Percentiles rank a stretch among this genome's conserved stretches.
Conservation (phyloP, 2,888 invertebrate species). For the Plebejus melissa region DNA sequence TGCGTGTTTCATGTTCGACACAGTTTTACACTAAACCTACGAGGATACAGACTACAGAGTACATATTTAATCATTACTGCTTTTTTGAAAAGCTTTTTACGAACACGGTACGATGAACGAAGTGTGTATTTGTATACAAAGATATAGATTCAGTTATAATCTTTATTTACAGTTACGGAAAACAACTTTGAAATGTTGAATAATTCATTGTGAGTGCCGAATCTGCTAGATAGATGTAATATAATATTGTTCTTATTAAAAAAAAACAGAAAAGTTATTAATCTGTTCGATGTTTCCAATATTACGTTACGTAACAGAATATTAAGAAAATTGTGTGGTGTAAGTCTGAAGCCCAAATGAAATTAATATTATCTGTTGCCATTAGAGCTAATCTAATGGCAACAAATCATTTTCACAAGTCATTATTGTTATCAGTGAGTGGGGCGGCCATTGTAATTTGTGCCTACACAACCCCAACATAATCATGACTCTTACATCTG, state of each 20-base stretch:
- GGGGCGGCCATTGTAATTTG: constrained; percentile 17
- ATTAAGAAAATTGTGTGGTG: neutral
- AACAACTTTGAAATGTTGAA: too few species aligned
- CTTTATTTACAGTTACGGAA: too few species aligned
- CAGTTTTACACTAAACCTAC: neutral
- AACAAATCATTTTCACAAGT: constrained; percentile 18
- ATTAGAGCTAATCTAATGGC: constrained; percentile 15
- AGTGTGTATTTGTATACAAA: too few species aligned
- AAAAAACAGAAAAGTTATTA: too few species aligned
- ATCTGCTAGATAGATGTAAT: too few species aligned
- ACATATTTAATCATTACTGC: neutral
- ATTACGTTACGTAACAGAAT: neutral
- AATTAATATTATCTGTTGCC: constrained; percentile 18
- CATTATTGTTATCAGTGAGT: constrained; percentile 18
- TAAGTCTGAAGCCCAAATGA: neutral
- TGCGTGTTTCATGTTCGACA: constrained; percentile 4
- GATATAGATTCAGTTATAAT: too few species aligned
- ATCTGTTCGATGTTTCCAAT: too few species aligned
- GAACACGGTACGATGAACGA: too few species aligned
- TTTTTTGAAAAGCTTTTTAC: neutral
- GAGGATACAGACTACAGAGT: neutral
- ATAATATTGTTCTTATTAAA: too few species aligned
- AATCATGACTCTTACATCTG: constrained; percentile 5
- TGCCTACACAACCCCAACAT: constrained; percentile 2
- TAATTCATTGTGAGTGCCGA: too few species aligned